Conservation (phyloP, 2,888 invertebrate species). For the Macrophya alboannulata region DNA sequence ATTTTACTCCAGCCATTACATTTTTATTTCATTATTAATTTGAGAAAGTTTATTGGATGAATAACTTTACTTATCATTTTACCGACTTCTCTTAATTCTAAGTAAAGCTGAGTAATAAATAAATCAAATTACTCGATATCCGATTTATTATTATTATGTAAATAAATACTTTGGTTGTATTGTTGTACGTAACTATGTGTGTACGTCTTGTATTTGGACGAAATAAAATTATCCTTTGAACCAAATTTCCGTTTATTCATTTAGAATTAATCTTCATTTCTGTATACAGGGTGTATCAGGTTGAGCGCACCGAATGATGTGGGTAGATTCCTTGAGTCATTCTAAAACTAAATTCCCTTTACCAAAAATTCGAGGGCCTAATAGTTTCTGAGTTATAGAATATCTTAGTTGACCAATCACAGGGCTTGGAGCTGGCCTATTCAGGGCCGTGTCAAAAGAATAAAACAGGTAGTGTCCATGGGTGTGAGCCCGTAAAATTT, state of each 20-base stretch:
- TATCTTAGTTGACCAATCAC: no score
- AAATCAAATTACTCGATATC: not conserved
- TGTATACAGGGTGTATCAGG: no score
- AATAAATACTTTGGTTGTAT: not conserved
- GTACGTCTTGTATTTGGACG: constrained; percentile 21
- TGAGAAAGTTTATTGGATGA: not conserved
- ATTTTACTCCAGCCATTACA: constrained; percentile 7
- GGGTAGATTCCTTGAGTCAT: no score
- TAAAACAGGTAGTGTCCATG: no score
- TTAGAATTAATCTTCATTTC: not conserved
- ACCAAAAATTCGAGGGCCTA: no score
- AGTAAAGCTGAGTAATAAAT: not conserved
- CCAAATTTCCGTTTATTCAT: not conserved
- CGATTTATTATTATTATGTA: not conserved
- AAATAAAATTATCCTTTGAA: constrained; percentile 47
- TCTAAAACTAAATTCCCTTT: no score
- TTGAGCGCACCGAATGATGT: no score
- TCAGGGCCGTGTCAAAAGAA: no score
- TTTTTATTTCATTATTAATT: not conserved
- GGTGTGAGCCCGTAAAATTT: no score
- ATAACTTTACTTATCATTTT: not conserved
- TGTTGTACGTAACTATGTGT: not conserved
- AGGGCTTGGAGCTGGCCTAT: no score
- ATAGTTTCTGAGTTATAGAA: no score
- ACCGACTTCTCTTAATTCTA: not conserved